phyloP scores from a whole-genome alignment of 2,113 vertebrate genomes.

The Alligator sinensis region DNA sequence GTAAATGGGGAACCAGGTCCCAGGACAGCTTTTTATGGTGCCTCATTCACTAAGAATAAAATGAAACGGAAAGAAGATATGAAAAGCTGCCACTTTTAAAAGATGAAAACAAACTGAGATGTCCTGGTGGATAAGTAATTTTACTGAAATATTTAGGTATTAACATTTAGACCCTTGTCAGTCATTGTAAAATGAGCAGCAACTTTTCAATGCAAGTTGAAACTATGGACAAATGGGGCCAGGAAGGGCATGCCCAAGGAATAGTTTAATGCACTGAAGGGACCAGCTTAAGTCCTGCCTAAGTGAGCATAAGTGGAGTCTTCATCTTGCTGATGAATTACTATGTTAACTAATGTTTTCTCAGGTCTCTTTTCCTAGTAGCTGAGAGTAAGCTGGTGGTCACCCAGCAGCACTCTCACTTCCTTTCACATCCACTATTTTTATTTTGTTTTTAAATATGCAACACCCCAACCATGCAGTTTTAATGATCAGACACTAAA shows the following conservation, averaged over 20 bases:
- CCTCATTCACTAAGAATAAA: background rate
- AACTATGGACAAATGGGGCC: accelerated
- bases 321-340: background rate
- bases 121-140: background rate
- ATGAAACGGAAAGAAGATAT: background rate
- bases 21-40: background rate
- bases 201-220: background rate
- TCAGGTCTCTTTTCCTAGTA: background rate
- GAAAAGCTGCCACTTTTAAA: background rate
- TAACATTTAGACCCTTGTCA: background rate
- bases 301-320: background rate
- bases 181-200: background rate
- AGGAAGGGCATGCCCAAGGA: background rate
- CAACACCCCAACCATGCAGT: background rate
- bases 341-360: background rate
- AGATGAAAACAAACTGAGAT: background rate
- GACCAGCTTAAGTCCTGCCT: background rate
- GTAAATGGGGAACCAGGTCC: background rate
- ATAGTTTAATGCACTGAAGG: background rate
- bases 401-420: background rate
- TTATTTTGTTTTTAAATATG: background rate
- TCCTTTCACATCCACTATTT: background rate
- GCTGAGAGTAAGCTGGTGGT: background rate
- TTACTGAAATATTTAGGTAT: background rate
- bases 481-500: background rate